Evolutionary conservation across 2,113 vertebrate species (phyloP).

Genomic region (Acinonyx jubatus): DNA sequence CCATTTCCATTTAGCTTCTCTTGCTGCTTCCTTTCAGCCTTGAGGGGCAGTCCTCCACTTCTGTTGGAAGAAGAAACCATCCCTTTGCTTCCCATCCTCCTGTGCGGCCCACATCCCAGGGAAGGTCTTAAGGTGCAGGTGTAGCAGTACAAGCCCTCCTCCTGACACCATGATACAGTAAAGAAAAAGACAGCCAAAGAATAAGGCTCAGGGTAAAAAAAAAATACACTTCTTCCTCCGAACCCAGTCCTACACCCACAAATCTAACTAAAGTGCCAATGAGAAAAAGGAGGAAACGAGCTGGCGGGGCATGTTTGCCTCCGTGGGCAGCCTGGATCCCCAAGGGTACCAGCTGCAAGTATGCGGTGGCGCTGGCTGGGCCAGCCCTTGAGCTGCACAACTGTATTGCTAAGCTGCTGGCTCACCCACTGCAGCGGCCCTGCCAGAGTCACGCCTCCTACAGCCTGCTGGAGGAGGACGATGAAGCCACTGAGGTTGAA

Average conservation of each 20-base stretch:
- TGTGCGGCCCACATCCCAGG: neutral
- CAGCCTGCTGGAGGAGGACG: slow-evolving; percentile 91
- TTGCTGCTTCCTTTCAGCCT: neutral
- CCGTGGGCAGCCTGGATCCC: slow-evolving; percentile 94
- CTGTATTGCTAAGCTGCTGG: slow-evolving; percentile 97
- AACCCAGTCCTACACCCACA: neutral
- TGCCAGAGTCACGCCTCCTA: slow-evolving; percentile 95
- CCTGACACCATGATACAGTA: neutral
- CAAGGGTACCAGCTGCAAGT: slow-evolving; percentile 95
- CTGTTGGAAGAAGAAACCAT: neutral
- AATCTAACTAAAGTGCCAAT: neutral
- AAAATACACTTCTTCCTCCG: neutral
- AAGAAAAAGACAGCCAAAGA: neutral
- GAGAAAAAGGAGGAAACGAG: too few species aligned
- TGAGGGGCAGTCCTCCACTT: neutral
- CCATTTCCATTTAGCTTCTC: neutral
- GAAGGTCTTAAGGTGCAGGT: neutral
- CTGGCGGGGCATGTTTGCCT: slow-evolving; percentile 90
- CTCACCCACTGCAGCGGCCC: slow-evolving; percentile 94
- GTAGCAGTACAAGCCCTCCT: neutral
- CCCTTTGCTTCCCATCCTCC: neutral
- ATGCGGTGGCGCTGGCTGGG: slow-evolving; percentile 91
- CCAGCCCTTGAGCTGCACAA: slow-evolving; percentile 96
- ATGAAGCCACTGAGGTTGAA: slow-evolving; percentile 87
- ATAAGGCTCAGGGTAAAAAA: neutral